Evolutionary conservation across 2,797 vertebrate species (phyloP).

Genomic region (Hafferia zeledoni): DNA sequence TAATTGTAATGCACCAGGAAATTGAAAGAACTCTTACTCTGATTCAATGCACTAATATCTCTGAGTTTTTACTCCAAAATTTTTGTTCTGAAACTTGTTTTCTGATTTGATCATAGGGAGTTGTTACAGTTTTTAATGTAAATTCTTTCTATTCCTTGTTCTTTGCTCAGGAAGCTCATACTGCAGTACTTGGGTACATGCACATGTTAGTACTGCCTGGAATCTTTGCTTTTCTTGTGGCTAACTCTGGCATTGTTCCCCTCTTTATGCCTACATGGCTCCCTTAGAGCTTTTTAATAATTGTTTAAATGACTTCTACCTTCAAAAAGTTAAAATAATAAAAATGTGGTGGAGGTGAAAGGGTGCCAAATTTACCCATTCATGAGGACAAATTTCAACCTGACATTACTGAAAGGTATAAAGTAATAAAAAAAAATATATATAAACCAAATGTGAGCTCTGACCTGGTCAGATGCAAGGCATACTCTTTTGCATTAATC

Average conservation of each 20-base stretch:
- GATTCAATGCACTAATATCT: not conserved
- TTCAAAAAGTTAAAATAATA: not conserved
- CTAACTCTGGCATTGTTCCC: not conserved
- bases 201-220: fast-evolving
- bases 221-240: not conserved
- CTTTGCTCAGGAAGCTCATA: not conserved
- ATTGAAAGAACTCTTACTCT: not conserved
- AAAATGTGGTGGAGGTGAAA: not conserved
- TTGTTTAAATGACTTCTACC: not conserved
- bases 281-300: not conserved
- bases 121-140: not conserved
- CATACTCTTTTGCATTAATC: not conserved
- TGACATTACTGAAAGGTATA: not conserved
- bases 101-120: not conserved
- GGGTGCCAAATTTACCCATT: not conserved
- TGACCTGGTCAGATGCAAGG: not conserved
- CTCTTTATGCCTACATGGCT: not conserved
- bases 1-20: not conserved
- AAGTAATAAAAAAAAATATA: not conserved
- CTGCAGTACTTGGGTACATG: not conserved
- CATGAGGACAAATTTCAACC: not conserved
- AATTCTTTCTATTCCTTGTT: not conserved
- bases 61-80: not conserved
- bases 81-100: not conserved
- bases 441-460: not conserved